Evolutionary conservation across 37 sponge, comb jelly and placozoan species (phyloP).

Genomic region (Lycopodina hypogea): DNA sequence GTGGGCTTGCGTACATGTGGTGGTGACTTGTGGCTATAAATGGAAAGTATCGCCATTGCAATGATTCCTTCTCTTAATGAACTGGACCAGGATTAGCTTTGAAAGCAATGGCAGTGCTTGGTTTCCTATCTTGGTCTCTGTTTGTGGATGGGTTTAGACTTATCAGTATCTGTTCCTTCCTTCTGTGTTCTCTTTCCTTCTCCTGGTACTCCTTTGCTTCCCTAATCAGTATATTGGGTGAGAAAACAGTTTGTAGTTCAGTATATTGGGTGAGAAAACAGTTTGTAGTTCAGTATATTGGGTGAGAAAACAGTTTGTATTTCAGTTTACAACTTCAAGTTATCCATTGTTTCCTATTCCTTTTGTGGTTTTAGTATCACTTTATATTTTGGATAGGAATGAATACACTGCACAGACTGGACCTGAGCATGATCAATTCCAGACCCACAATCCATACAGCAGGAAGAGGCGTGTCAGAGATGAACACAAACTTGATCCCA

Average conservation of each 20-base stretch:
- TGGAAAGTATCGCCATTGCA: no score
- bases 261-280: slow-evolving; percentile 42
- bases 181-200: slow-evolving; percentile 49
- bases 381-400: slow-evolving; percentile 55
- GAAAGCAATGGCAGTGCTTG: slow-evolving; percentile 24
- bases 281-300: slow-evolving; percentile 8
- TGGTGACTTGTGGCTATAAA: no score
- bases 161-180: slow-evolving; percentile 40
- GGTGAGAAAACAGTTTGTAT: slow-evolving; percentile 36
- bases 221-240: slow-evolving; percentile 45
- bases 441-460: slow-evolving; percentile 34
- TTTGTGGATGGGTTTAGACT: slow-evolving; percentile 57
- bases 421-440: not conserved
- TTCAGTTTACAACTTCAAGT: not conserved
- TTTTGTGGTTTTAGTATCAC: slow-evolving; percentile 27
- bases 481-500: slow-evolving; percentile 37
- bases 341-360: not conserved
- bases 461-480: slow-evolving; percentile 28
- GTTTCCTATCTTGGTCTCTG: slow-evolving; percentile 43
- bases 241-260: slow-evolving; percentile 15
- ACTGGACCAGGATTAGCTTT: no score
- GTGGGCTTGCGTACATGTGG: no score
- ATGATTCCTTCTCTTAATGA: no score
- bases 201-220: slow-evolving; percentile 55
- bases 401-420: not conserved